Evolutionary conservation across 2,113 vertebrate genomes (phyloP).

Genomic region (Ciconia boyciana): DNA sequence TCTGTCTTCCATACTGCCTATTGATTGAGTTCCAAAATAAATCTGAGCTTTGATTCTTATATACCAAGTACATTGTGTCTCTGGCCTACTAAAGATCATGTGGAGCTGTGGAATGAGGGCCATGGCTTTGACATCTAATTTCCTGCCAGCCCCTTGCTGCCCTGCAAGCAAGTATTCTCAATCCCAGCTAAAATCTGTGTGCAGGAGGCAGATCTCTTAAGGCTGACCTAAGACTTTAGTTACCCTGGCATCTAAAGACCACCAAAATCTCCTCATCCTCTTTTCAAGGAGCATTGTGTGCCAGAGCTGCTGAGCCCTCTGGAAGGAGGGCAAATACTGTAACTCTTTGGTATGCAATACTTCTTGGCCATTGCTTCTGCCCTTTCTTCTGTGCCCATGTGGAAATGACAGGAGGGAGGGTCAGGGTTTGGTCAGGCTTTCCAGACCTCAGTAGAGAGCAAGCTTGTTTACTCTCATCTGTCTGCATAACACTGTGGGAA

Average conservation of each 20-base stretch:
- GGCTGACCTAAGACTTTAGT: neutral
- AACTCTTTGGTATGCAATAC: neutral
- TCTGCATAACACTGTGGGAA: neutral
- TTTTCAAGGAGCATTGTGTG: neutral
- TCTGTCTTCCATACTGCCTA: neutral
- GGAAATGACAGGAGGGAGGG: neutral
- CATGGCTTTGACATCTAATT: neutral
- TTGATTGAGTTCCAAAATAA: neutral
- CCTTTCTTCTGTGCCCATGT: neutral
- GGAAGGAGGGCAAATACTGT: neutral
- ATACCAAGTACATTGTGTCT: neutral
- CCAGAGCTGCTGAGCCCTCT: neutral
- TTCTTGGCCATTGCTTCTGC: neutral
- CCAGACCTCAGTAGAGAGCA: neutral
- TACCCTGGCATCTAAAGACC: neutral
- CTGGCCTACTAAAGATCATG: neutral
- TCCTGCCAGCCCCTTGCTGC: neutral
- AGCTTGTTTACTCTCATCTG: neutral
- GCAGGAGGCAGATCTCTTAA: neutral
- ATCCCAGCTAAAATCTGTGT: neutral
- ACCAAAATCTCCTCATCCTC: accelerated
- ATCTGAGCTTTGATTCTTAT: neutral
- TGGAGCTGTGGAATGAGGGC: neutral
- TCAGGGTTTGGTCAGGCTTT: neutral
- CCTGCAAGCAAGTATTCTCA: neutral